Base-by-base conservation (phyloP, 2,113 vertebrate genomes). In the Gadus chalcogrammus region DNA sequence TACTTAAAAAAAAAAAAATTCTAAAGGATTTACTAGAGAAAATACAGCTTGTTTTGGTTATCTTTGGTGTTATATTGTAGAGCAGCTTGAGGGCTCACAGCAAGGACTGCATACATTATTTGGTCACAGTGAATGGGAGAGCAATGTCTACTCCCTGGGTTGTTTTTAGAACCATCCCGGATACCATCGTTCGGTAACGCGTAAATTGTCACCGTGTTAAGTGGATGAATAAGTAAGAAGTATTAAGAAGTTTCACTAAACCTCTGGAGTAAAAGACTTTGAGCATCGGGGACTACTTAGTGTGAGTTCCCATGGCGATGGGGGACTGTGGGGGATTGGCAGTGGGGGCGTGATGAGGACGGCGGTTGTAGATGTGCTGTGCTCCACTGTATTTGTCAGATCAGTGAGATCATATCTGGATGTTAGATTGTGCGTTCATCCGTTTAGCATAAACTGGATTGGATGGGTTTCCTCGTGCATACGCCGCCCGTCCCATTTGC, bases 261-360 rank as follows among this genome's bases (percentile, higher is more conserved):
- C 12, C 64, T 74, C 64, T 71, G 58, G 58, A 52, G 68, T 75
- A 17, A 17, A 58, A 58, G 17, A 17, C 55, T n/a, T n/a, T n/a
- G 55, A 17, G 55, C 5, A 64, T 56, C 73, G 79, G 79, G 58
- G 56, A 77, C 48, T 79, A 67, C 61, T 85, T 77, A 71, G 35
- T 68, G 15, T 74, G 76, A 72, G 76, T 83, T 84, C 73, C 78
- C 75, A 80, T 80, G 76, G 83, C 59, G 80, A 86, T 84, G 77
- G 65, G 67, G 6, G 4, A 74, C 75, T 7, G 63, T 61, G 48
- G 38, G 71, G 75, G 76, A 77, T 77, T 79, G 0, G 78, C 48
- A 71, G 15, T 38, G 59, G 74, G 61, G 65, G 69, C 15, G 35
- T 13, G 42, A 64, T 78, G 71, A 71, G 69, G 76, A 81, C 78